A percentile compares a stretch with the other conserved stretches of the same genome.
Conservation (phyloP, 1,140 invertebrate genomes). For the Plutomurus gul region DNA sequence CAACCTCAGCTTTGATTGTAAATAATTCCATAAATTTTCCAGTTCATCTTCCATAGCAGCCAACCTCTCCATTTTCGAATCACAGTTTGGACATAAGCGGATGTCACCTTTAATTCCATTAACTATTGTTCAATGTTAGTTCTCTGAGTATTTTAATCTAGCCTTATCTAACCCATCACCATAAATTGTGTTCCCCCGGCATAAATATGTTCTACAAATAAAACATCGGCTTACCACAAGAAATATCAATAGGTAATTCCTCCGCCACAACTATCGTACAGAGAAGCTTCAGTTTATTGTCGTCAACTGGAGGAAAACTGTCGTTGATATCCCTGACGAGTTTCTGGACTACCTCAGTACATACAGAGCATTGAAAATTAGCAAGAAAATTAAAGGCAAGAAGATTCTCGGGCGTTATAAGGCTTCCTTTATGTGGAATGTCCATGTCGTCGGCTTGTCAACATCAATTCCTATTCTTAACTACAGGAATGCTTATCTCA, state of each 20-base stretch:
- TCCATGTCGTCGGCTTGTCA: neutral
- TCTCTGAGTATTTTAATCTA: too few species aligned
- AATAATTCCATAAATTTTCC: neutral
- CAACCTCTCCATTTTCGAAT: neutral
- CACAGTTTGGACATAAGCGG: neutral
- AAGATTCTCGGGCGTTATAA: neutral
- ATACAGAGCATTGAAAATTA: neutral
- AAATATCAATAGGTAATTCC: neutral
- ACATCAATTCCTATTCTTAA: neutral
- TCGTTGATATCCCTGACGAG: neutral
- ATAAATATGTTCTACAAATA: too few species aligned
- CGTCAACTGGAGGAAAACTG: neutral
- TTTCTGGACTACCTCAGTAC: neutral
- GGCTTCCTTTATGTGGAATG: neutral
- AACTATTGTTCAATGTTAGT: neutral
- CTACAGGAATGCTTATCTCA: too few species aligned
- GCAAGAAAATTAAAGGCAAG: neutral
- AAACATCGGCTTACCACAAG: too few species aligned
- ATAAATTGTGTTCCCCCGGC: too few species aligned
- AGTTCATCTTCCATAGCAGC: neutral
- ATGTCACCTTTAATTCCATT: neutral
- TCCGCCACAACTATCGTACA: neutral
- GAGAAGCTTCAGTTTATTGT: neutral
- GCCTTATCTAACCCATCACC: neutral
- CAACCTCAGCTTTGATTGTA: neutral